Evolutionary conservation across 2,113 vertebrate species (phyloP).

Genomic region (Cyanoderma ruficeps): DNA sequence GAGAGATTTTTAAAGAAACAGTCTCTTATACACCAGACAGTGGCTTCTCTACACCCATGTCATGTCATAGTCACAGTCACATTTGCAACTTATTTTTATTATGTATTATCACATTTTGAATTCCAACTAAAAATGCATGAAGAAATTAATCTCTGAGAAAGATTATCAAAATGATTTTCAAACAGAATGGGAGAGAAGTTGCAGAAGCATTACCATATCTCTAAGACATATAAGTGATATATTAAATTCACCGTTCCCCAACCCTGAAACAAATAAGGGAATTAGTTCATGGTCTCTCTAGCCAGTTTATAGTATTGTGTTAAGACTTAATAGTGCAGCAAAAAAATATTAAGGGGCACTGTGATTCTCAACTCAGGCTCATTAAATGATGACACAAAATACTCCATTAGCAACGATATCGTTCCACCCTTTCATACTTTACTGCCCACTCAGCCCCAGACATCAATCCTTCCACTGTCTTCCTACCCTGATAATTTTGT

Average conservation of each 20-base stretch:
- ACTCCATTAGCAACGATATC: background rate
- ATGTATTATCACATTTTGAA: background rate
- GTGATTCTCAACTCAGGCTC: background rate
- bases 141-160: background rate
- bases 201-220: background rate
- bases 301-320: background rate
- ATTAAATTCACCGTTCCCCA: background rate
- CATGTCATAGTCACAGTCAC: background rate
- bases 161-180: background rate
- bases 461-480: background rate
- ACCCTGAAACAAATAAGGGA: background rate
- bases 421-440: background rate
- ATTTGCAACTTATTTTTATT: background rate
- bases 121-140: background rate
- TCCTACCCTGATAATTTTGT: background rate
- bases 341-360: background rate
- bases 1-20: background rate
- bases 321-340: background rate
- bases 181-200: background rate
- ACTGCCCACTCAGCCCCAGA: background rate
- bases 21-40: background rate
- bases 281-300: background rate
- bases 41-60: background rate
- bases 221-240: background rate
- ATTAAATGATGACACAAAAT: background rate